phyloP scores from a whole-genome alignment of 2,888 invertebrate species.

The Onthophagus sagittarius region DNA sequence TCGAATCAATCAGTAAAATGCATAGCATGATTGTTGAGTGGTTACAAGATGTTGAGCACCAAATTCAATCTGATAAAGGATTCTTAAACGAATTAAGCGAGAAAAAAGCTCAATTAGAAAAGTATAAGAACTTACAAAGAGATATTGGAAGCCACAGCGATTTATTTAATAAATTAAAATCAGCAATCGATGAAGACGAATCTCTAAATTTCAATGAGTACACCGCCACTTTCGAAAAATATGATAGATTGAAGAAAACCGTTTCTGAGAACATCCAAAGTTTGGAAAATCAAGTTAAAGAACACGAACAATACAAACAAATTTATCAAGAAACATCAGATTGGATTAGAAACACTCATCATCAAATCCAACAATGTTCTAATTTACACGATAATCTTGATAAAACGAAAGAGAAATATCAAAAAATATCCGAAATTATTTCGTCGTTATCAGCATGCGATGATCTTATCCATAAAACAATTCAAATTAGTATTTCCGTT shows the following conservation, averaged over 20 bases:
- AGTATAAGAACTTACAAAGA: constrained; percentile 75
- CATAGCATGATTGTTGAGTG: constrained; percentile 80
- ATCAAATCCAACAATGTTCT: constrained; percentile 79
- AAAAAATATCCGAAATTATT: constrained; percentile 67
- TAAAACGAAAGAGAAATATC: constrained; percentile 70
- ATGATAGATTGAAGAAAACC: constrained; percentile 63
- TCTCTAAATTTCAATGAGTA: constrained; percentile 60
- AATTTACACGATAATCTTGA: constrained; percentile 87
- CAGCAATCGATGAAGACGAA: constrained; percentile 67
- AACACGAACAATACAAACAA: constrained; percentile 84
- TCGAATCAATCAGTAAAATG: constrained; percentile 84
- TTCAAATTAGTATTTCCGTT: constrained; percentile 70
- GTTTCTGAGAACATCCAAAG: constrained; percentile 66
- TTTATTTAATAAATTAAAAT: constrained; percentile 70
- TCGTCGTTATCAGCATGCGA: constrained; percentile 69
- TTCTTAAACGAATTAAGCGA: constrained; percentile 83
- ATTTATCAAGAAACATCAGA: constrained; percentile 78
- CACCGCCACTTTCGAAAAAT: constrained; percentile 66
- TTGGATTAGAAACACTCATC: constrained; percentile 75
- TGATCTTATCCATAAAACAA: constrained; percentile 66
- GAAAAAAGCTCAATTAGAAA: constrained; percentile 85
- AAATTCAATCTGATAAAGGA: constrained; percentile 70
- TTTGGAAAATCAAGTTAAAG: constrained; percentile 77
- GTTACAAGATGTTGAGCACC: constrained; percentile 84
- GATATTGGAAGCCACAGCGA: constrained; percentile 80